phyloP scores from a whole-genome alignment of 1,140 invertebrate genomes.

The Tetragonula clypearis region DNA sequence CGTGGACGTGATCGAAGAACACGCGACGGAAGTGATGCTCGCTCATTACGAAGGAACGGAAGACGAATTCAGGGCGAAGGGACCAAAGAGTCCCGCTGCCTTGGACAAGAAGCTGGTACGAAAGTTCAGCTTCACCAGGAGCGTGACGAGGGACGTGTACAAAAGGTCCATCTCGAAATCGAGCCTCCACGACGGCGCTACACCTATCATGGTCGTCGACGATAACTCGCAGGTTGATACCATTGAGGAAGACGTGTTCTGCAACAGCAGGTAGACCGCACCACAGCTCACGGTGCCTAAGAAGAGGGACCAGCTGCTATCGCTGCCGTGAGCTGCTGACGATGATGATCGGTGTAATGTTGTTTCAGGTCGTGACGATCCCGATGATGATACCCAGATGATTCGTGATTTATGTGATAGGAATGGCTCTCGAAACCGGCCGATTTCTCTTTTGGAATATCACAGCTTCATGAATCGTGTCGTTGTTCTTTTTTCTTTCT shows the following conservation, averaged over 20 bases:
- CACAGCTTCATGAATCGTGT: background rate
- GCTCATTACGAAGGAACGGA: slow-evolving; percentile 75
- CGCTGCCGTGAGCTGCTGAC: slow-evolving; percentile 72
- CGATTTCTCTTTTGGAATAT: slow-evolving; percentile 6
- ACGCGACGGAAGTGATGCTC: slow-evolving; percentile 86
- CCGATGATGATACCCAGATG: slow-evolving; percentile 60
- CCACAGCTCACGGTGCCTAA: slow-evolving; percentile 73
- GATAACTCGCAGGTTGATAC: slow-evolving; percentile 76
- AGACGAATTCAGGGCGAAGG: slow-evolving; percentile 73
- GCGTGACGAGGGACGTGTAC: slow-evolving; percentile 85
- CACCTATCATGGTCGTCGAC: slow-evolving; percentile 85
- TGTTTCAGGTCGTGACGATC: slow-evolving; percentile 63
- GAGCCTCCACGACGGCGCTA: slow-evolving; percentile 86
- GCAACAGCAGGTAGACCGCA: slow-evolving; percentile 78
- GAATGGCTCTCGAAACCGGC: slow-evolving; percentile 34
- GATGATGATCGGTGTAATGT: slow-evolving; percentile 49
- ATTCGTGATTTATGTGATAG: slow-evolving; percentile 55
- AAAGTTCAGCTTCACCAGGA: slow-evolving; percentile 86
- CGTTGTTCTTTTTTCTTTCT: background rate
- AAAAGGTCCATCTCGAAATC: slow-evolving; percentile 83
- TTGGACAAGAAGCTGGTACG: slow-evolving; percentile 83
- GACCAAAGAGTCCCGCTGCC: slow-evolving; percentile 81
- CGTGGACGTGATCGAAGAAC: slow-evolving; percentile 87
- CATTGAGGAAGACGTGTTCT: slow-evolving; percentile 78
- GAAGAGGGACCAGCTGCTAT: slow-evolving; percentile 68